Percentiles rank a stretch among this genome's conserved stretches.
phyloP scores from a whole-genome alignment of 2,888 invertebrate genomes.

The Pediacus dermestoides region DNA sequence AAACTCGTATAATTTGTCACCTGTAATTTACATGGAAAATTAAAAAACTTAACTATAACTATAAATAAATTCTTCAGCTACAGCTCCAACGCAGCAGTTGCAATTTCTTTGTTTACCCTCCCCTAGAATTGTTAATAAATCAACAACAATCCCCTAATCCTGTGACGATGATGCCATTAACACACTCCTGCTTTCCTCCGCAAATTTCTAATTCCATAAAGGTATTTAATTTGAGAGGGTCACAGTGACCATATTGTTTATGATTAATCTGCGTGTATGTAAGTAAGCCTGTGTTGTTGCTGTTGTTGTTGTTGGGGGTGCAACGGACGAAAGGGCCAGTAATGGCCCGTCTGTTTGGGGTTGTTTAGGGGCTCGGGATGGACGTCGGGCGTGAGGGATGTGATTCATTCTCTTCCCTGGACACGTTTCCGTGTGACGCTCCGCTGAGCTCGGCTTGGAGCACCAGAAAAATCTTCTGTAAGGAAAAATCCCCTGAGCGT shows the following conservation, averaged over 20 bases:
- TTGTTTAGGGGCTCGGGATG: slow-evolving; percentile 30
- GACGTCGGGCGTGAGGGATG: slow-evolving; percentile 30
- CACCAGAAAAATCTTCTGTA: slow-evolving; percentile 11
- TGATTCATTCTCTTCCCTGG: slow-evolving; percentile 34
- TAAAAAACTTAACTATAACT: no score
- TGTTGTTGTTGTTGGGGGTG: no score
- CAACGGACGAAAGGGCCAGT: slow-evolving; percentile 21
- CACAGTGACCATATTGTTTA: slow-evolving; percentile 33
- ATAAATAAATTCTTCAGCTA: no score
- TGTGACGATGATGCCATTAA: slow-evolving; percentile 25
- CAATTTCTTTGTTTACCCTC: no score
- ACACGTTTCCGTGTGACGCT: slow-evolving; percentile 24
- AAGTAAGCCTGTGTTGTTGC: slow-evolving; percentile 23
- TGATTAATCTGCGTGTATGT: slow-evolving; percentile 32
- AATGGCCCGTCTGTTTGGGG: slow-evolving; percentile 29
- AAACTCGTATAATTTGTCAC: no score
- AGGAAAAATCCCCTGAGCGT: no score
- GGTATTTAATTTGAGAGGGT: slow-evolving; percentile 34
- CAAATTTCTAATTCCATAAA: slow-evolving; percentile 34
- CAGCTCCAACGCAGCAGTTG: no score
- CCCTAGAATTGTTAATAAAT: no score
- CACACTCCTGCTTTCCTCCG: no score
- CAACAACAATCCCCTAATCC: no score
- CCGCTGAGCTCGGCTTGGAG: slow-evolving; percentile 12
- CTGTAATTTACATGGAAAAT: no score